These are phyloP conservation scores for Oplegnathus fasciatus DNA, from an alignment of 2,113 vertebrate genomes.

Conservation along the genomic window DNA sequence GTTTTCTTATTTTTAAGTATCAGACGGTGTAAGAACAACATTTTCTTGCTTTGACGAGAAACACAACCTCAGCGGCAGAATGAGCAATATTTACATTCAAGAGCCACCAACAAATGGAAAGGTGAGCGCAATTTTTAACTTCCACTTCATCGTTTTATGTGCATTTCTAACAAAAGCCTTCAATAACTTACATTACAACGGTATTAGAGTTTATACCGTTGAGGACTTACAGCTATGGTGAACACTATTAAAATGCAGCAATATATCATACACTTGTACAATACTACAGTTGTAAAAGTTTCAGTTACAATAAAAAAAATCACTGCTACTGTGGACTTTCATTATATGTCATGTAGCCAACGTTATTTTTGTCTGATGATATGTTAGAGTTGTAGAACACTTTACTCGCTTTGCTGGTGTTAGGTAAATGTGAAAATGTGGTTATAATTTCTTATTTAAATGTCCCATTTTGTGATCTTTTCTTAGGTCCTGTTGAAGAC, in stretches of 20 bases:
- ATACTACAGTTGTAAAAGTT: no score
- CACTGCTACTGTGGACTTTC: not conserved
- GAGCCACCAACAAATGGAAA: conserved; percentile 97
- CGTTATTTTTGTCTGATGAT: not conserved
- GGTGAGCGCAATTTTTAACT: conserved; percentile 81
- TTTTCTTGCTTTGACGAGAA: not conserved
- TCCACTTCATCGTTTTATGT: not conserved
- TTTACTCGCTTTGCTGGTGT: no score
- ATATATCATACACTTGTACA: not conserved
- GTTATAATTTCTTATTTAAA: not conserved
- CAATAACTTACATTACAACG: not conserved
- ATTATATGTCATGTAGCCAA: not conserved
- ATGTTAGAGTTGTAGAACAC: not conserved
- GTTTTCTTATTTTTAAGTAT: not conserved
- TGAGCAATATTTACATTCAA: conserved; percentile 99
- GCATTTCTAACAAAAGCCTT: not conserved
- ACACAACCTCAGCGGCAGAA: conserved; percentile 54
- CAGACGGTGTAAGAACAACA: fast-evolving
- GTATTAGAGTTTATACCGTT: not conserved
- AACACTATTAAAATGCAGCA: not conserved
- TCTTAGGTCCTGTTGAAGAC: conserved; percentile 95
- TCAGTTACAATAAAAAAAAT: not conserved
- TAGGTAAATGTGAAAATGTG: not conserved
- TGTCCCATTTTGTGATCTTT: not conserved
- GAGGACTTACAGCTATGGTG: not conserved